Evolutionary conservation across 2,113 vertebrate genomes (phyloP), one percentile per base, ranked within the genome.

Genomic region (Phyllopteryx taeniolatus): DNA sequence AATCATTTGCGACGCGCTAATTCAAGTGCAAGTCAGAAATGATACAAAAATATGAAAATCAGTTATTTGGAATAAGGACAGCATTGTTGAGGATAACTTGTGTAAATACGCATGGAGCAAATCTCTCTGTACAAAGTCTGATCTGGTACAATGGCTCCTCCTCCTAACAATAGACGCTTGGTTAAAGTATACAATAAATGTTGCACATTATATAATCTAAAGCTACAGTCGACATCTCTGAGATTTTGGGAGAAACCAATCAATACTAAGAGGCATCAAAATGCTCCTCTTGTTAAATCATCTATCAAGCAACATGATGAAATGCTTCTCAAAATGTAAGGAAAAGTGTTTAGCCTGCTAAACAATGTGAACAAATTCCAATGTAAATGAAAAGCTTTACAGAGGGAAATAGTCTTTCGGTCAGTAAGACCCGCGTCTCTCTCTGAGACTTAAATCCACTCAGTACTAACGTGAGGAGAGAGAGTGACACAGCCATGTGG

Each of bases 351-450:
- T 77, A 75, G 12, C 20, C 1, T 70, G 20, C 72, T 62, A 75
- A 85, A 82, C 68, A 73, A 85, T 75, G 2, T 39, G 6, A 39
- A 39, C 35, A 39, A 39, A 39, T 56, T 80, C 61, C 63, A 74
- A 69, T 74, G 1, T 67, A 46, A 59, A 59, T 63, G 47, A 74
- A 68, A 62, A 81, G 80, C 87, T 87, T 89, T 85, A 67, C 14
- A 27, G 64, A 43, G 71, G 43, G 83, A 85, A 83, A 89, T 74
- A 85, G 70, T 79, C 87, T 86, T 88, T 84, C 27, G 68, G 4
- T 61, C 44, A 1, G 53, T 42, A 56, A 56, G 75, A 85, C 80
- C 79, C 49, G 63, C 74, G 79, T 80, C 76, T 67, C 51, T 79
- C 67, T 70, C 76, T 27, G 27, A 63, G 69, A 68, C 49, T 46